Percentiles rank a stretch among this genome's conserved stretches.
phyloP scores from a whole-genome alignment of 2,113 vertebrate genomes.

The Aplodontia rufa region DNA sequence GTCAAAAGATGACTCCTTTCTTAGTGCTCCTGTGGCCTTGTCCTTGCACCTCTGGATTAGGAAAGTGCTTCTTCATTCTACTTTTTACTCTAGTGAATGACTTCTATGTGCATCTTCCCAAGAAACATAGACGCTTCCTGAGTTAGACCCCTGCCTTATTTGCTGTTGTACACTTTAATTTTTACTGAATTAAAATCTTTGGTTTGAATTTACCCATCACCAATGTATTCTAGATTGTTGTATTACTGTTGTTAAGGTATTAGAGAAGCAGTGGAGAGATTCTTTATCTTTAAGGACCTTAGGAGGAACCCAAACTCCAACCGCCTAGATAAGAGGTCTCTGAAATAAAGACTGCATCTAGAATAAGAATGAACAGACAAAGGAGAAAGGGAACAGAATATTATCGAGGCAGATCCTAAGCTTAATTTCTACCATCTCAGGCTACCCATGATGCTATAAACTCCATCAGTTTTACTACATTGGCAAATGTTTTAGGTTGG shows the following conservation, averaged over 20 bases:
- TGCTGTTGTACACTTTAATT: neutral
- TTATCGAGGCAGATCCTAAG: too few species aligned
- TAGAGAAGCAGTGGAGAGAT: neutral
- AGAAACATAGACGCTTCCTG: neutral
- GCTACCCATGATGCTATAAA: neutral
- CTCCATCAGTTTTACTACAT: neutral
- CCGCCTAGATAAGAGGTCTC: neutral
- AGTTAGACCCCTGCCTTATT: neutral
- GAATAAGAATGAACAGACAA: neutral
- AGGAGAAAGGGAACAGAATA: neutral
- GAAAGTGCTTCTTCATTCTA: neutral
- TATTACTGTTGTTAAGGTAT: neutral
- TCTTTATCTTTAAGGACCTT: neutral
- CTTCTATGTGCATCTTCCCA: neutral
- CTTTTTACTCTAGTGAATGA: neutral
- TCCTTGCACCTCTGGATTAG: neutral
- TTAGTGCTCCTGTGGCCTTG: neutral
- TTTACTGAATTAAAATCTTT: neutral
- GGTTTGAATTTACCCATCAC: neutral
- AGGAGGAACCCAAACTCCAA: neutral
- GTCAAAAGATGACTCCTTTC: neutral
- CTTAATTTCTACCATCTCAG: neutral
- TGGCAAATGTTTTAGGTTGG: neutral
- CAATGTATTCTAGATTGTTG: neutral
- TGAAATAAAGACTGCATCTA: constrained; percentile 1